Conservation (phyloP, 2,113 vertebrate species). For the Toxotes jaculatrix region DNA sequence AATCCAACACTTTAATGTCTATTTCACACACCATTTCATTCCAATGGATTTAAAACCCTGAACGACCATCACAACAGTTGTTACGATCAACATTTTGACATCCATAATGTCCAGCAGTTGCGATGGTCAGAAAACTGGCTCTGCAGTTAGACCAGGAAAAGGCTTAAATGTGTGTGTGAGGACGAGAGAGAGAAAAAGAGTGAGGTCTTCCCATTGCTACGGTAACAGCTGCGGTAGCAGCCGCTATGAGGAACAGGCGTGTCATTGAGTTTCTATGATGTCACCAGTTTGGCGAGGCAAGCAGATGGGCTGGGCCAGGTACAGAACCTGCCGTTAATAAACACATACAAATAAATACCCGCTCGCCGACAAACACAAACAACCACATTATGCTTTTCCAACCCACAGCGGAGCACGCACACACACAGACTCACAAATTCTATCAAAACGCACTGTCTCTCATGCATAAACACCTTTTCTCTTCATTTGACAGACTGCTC, state of each 20-base stretch:
- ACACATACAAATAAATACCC: constrained; percentile 68
- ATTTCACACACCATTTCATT: constrained; percentile 86
- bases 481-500: constrained; percentile 72
- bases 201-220: constrained; percentile 56
- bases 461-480: constrained; percentile 73
- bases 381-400: constrained; percentile 32
- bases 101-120: constrained; percentile 67
- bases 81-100: constrained; percentile 75
- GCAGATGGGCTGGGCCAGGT: constrained; percentile 82
- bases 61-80: constrained; percentile 74
- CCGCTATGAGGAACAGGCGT: constrained; percentile 74
- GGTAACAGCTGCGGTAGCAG: constrained; percentile 78
- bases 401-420: neutral
- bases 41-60: constrained; percentile 81
- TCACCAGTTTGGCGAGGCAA: constrained; percentile 72
- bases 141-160: constrained; percentile 21
- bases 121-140: constrained; percentile 50
- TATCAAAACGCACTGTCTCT: constrained; percentile 49
- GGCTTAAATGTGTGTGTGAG: constrained; percentile 39
- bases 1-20: constrained; percentile 84
- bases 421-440: constrained; percentile 25
- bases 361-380: constrained; percentile 43
- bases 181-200: constrained; percentile 6
- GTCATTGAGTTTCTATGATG: constrained; percentile 77
- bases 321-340: constrained; percentile 69